Base-by-base conservation (phyloP, 2,797 vertebrate genomes). In the Enteromius radiatus region DNA sequence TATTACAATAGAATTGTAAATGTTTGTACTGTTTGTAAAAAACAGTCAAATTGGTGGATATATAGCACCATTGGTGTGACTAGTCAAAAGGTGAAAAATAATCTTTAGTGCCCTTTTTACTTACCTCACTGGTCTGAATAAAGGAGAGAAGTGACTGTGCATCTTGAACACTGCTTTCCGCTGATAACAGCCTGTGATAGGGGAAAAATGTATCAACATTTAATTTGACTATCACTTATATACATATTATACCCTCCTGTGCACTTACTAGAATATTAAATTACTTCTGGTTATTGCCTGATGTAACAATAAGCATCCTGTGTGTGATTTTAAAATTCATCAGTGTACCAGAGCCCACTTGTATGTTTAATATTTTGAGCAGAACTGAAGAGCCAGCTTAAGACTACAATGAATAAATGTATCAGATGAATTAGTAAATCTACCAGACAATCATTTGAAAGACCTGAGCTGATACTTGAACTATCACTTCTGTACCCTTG, bases 141-240 rank as follows among this genome's bases (percentile, higher is more conserved):
- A 96, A 92, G 69, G 89, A 93, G 85, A 95, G 94, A 54, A 96
- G 92, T 1, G 87, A 88, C 90, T 94, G 94, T 76, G 95, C 89
- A 78, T 96, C 95, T 84, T 95, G 92, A 88, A 92, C 93, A 89
- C 85, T 91, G 85, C 94, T 91, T 81, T 91, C 87, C 43, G 92
- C 91, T 49, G 90, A 90, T 87, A 96, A 91, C 89, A 96, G 88
- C 91, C 96, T 96, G 61, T 31, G 61, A 33, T 5, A 71, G 38
- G 36, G 33, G 12, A 84, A 63, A 31, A 7, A 28, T 15, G 26
- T 61, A 61, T 28, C 12, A 28, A 61, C 2, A 12, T 61, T 61
- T 61, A 61, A 28, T 15, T 26, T 28, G 15, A 28, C 26, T 61
- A 28, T 28, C 11, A 61, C 23, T 28, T 61, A 28, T 28, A 61